Base-by-base conservation (phyloP, 1,140 invertebrate genomes). In the Mycetomoellerius zeteki region DNA sequence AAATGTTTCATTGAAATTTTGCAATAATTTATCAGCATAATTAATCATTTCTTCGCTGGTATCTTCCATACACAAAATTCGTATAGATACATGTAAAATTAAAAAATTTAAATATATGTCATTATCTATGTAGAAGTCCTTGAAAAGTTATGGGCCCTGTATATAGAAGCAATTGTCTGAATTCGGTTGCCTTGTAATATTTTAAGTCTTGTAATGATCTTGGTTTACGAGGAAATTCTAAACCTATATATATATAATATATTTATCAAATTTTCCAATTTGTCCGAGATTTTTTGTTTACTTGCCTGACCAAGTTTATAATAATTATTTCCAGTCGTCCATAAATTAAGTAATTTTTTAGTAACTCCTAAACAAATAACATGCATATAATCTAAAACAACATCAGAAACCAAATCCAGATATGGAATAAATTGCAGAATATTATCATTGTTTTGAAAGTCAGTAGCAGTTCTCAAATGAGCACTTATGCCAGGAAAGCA, bases 101-200 rank as follows among this genome's bases (percentile, higher is more conserved):
- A 60, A 60, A 60, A 60, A 60, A 60, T 60, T 60, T 3, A 60
- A 24, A 24, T 60, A 60, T 12, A 60, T 60, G 10, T 60, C 56
- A 24, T 60, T 24, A 60, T 60, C 56, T 24, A n/a, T n/a, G n/a
- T n/a, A 60, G 24, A 12, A 60, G 21, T 60, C 56, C 56, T 24
- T 12, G 21, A 8, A 60, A 60, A 60, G 24, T 21, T 60, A 60
- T 60, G 10, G 21, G 10, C 8, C 56, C 56, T 60, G 21, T 24
- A 14, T 24, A 60, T 24, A 60, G 24, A 60, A 60, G 21, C 8
- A 60, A 10, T 60, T 60, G 21, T 60, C 21, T 21, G 24, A 60
- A 60, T 60, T 60, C 21, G 8, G 56, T 60, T 60, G 56, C 56
- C 10, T 60, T 60, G 56, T 60, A 60, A 60, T 60, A 60, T 24